Evolutionary conservation across 2,888 invertebrate species (phyloP).

Genomic region (Euclidia mi): DNA sequence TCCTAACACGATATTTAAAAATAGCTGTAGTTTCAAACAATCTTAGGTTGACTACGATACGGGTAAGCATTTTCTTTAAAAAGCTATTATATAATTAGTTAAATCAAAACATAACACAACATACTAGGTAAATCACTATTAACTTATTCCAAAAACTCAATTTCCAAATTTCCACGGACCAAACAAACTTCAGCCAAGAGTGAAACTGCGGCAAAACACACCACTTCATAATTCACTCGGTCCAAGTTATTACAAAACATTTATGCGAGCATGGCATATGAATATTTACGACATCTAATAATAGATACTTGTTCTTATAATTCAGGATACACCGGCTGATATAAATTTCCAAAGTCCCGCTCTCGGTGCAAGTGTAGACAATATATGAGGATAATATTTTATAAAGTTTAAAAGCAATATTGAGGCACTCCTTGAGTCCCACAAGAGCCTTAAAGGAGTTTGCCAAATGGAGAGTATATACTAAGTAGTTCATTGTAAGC

Average conservation of each 20-base stretch:
- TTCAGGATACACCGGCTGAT: constrained; percentile 59
- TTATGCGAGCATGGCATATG: constrained; percentile 28
- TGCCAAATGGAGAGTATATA: constrained; percentile 57
- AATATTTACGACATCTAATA: constrained; percentile 55
- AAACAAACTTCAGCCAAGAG: not conserved
- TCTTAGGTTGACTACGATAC: too few relatives aligned
- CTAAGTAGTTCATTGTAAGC: constrained; percentile 58
- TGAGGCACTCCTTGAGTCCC: constrained; percentile 65
- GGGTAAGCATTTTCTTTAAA: too few relatives aligned
- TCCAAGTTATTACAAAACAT: constrained; percentile 14
- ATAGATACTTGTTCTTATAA: constrained; percentile 57
- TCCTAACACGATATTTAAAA: too few relatives aligned
- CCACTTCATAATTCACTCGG: constrained; percentile 13
- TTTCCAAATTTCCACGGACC: too few relatives aligned
- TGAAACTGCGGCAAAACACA: not conserved
- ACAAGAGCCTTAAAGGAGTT: constrained; percentile 58
- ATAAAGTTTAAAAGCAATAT: constrained; percentile 80
- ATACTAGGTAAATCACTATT: too few relatives aligned
- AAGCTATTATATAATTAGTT: too few relatives aligned
- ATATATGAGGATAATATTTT: constrained; percentile 81
- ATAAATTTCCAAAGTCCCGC: constrained; percentile 68
- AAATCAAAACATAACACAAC: too few relatives aligned
- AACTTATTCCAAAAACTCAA: too few relatives aligned
- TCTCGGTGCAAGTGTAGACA: constrained; percentile 73
- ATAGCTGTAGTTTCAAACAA: too few relatives aligned